Evolutionary conservation across 2,888 invertebrate genomes (phyloP).

Genomic region (Mythimna lalbum): DNA sequence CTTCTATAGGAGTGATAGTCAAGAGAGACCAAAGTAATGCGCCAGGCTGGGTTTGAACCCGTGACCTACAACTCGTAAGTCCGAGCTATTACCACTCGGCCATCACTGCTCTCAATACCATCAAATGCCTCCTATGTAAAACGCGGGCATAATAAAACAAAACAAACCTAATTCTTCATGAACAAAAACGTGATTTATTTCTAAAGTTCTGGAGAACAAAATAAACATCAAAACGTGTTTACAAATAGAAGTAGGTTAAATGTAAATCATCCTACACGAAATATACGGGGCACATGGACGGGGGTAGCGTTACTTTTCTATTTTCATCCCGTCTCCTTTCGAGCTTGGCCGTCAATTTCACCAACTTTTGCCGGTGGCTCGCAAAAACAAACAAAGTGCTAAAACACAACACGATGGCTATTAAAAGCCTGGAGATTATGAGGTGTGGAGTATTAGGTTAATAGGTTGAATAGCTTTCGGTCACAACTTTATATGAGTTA

Average conservation of each 20-base stretch:
- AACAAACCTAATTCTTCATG: background rate
- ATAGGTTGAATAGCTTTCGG: slow-evolving; percentile 34
- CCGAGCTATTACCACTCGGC: too few species aligned
- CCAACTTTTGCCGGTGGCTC: slow-evolving; percentile 19
- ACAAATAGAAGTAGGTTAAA: slow-evolving; percentile 7
- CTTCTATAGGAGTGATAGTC: too few species aligned
- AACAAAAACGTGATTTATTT: background rate
- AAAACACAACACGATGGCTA: slow-evolving; percentile 18
- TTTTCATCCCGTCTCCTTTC: slow-evolving; percentile 31
- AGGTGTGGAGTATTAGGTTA: slow-evolving; percentile 27
- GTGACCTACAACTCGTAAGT: too few species aligned
- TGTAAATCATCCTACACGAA: slow-evolving; percentile 13
- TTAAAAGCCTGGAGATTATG: slow-evolving; percentile 10
- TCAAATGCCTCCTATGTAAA: too few species aligned
- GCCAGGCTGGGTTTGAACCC: too few species aligned
- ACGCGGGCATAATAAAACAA: background rate
- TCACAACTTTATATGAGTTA: slow-evolving; percentile 12
- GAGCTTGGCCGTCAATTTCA: slow-evolving; percentile 26
- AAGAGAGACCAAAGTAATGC: too few species aligned
- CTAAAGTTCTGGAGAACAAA: too few species aligned
- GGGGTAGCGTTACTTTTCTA: slow-evolving; percentile 26
- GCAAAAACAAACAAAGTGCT: slow-evolving; percentile 36
- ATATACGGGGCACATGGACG: slow-evolving; percentile 15
- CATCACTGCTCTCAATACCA: too few species aligned
- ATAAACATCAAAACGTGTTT: slow-evolving; percentile 19